phyloP scores from a whole-genome alignment of 2,888 invertebrate species.

The Mermis nigrescens region DNA sequence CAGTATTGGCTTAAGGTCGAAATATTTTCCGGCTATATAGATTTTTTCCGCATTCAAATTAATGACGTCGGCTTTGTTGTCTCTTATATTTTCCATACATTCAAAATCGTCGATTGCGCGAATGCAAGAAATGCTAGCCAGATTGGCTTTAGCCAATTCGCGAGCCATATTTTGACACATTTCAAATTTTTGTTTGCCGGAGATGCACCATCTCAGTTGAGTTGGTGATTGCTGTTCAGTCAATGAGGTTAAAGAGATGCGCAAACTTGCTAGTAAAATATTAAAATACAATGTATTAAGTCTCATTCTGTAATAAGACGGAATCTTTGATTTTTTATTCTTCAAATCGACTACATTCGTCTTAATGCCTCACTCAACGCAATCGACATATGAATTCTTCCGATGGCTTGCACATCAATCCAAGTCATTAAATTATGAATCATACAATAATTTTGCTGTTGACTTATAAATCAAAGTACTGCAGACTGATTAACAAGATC shows the following conservation, averaged over 20 bases:
- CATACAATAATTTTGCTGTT: no score
- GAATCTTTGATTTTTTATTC: no score
- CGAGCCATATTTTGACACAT: not conserved
- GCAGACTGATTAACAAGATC: no score
- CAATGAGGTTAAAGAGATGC: not conserved
- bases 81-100: constrained; percentile 55
- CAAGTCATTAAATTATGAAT: no score
- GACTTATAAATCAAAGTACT: no score
- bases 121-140: not conserved
- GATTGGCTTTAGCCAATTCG: not conserved
- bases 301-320: no score
- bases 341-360: no score
- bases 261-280: no score
- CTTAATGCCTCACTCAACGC: no score
- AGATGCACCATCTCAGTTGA: not conserved
- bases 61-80: constrained; percentile 57
- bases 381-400: no score
- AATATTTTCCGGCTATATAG: constrained; percentile 55
- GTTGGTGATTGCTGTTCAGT: not conserved
- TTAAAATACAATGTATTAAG: no score
- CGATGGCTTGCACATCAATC: no score
- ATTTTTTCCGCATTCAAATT: constrained; percentile 69
- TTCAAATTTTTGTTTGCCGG: not conserved
- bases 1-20: constrained; percentile 54
- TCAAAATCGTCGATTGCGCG: constrained; percentile 38